Evolutionary conservation across 2,113 vertebrate genomes (phyloP).

Genomic region (Eolophus roseicapilla): DNA sequence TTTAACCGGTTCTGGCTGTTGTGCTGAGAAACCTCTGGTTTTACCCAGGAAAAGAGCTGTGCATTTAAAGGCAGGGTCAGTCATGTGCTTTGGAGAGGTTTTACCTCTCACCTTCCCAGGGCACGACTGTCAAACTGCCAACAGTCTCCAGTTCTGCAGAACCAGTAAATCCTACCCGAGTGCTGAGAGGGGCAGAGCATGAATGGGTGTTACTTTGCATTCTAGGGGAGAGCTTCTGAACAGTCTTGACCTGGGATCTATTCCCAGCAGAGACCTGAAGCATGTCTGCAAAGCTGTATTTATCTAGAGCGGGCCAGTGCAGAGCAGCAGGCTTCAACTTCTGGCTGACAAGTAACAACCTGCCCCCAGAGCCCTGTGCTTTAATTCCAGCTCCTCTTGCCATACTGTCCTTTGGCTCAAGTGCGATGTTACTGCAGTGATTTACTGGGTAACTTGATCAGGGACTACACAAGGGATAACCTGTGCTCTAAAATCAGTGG

Average conservation of each 20-base stretch:
- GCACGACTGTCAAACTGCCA: fast-evolving
- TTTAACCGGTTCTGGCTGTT: neutral
- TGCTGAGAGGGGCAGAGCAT: neutral
- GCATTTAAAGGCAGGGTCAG: neutral
- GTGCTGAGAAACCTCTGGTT: neutral
- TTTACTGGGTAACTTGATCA: too few species aligned
- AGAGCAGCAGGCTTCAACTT: neutral
- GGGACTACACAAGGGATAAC: neutral
- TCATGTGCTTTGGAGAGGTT: neutral
- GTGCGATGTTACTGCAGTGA: neutral
- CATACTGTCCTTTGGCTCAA: fast-evolving
- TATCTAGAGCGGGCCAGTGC: neutral
- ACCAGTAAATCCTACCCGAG: neutral
- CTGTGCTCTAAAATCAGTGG: fast-evolving
- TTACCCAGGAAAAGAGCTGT: neutral
- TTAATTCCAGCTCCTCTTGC: neutral
- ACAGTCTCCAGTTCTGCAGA: neutral
- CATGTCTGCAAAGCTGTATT: neutral
- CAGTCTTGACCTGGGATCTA: neutral
- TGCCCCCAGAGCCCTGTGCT: neutral
- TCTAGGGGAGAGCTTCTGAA: neutral
- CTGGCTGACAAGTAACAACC: neutral
- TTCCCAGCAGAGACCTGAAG: neutral
- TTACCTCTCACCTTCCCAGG: neutral
- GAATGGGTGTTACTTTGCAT: neutral